Evolutionary conservation across 2,888 invertebrate genomes (phyloP), one percentile per base, ranked within the genome.

Genomic region (Drosophila testacea): DNA sequence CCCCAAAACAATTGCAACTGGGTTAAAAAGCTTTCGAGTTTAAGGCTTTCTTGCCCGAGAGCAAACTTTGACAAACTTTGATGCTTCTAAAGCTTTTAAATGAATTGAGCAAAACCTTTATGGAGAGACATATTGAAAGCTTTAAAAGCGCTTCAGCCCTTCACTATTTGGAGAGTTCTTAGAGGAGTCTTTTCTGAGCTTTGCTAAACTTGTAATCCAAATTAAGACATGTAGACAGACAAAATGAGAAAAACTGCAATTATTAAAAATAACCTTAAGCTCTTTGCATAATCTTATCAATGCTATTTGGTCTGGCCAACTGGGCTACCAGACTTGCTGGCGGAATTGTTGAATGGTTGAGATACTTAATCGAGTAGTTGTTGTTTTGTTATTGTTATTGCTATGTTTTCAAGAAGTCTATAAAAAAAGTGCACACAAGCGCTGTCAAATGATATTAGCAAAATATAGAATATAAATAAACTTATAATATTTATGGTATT

Each of bases 211-310:
- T 22, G 22, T 22, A 22, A 22, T 22, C 22, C 22, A 22, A 22
- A 22, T 22, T 3, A 22, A 22, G 3, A 3, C 22, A 7, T 7
- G 7, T 32, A 7, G 32, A 27, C 16, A 9, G 42, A 28, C 27
- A n/a, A 44, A 44, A 44, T 28, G n/a, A 1, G 27, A 5, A 44
- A 44, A 44, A 11, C 5, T 11, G 27, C 6, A 22, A 44, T 44
- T 22, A 11, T 56, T 36, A 42, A 38, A 41, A 4, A 32, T 13
- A 36, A 16, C n/a, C 13, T 6, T n/a, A 13, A 34, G 44, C 28
- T 11, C 41, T 56, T 42, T 59, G 59, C 57, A 63, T 54, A 67
- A 69, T 68, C 66, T 78, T 72, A 75, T 75, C 76, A 48, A 39
- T 16, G 22, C 2, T 50, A 6, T 48, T 10, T 10, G 47, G 13